Base-by-base conservation (phyloP, 2,888 invertebrate genomes). In the Tethea ocularis region DNA sequence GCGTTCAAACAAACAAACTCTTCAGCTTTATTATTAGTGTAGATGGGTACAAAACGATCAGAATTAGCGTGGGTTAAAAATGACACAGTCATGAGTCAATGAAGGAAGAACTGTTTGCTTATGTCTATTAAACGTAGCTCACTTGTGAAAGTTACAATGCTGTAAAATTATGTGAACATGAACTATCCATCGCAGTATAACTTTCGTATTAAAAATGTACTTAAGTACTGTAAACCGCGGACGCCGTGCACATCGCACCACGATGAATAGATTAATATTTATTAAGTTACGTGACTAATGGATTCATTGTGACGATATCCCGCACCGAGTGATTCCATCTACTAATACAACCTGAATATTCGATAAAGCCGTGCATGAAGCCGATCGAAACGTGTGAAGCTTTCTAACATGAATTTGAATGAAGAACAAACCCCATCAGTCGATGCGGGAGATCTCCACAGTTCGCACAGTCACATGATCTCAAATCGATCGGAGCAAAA, bases 41-140 rank as follows among this genome's bases (percentile, higher is more conserved):
- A 41, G 3, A 17, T 17, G 17, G 56, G 22, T 38, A 20, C 36
- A 55, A 55, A 55, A 36, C 20, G 54, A 64, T 66, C 60, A 33
- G 61, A 33, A 33, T 66, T 66, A 66, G 61, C 63, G 68, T 65
- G 68, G 67, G 68, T 66, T 58, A 57, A 56, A 56, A 65, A 41
- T 64, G 60, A 60, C 62, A 63, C 55, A 61, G 55, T 66, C 41
- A 46, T 46, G 61, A 7, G 61, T 62, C 61, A 66, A 63, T 68
- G 74, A 68, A 77, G 82, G 76, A 84, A 84, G 77, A 79, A 71
- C 80, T 58, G 70, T 67, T 78, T 66, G 67, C 75, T 74, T 80
- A 77, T 80, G 81, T 86, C 85, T 87, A 86, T 82, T 73, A 78
- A 69, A 80, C 84, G 83, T 86, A 84, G 86, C 84, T 85, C 77